These are phyloP conservation scores for Enteromius trimaculatus DNA, from an alignment of 2,797 vertebrate genomes.

Conservation along the genomic window DNA sequence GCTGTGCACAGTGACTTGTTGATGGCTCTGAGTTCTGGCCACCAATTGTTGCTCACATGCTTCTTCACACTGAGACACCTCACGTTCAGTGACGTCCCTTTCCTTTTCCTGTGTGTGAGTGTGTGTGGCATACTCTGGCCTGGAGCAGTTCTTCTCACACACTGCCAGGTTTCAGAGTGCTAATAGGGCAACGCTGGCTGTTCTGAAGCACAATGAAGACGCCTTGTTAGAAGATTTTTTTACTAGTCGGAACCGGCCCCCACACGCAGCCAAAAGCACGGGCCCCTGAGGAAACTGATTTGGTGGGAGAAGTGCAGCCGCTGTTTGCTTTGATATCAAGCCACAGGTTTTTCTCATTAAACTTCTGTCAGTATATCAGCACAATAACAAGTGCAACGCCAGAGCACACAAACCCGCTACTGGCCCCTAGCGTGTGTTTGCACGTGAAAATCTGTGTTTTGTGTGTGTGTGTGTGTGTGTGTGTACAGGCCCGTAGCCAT, in stretches of 20 bases:
- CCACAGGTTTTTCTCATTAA: constrained; percentile 60
- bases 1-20: constrained; percentile 10
- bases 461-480: constrained; percentile 12
- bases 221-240: constrained; percentile 39
- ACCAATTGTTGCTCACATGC: neutral
- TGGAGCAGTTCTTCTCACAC: constrained; percentile 62
- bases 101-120: constrained; percentile 10
- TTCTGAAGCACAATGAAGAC: constrained; percentile 38
- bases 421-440: constrained; percentile 12
- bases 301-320: constrained; percentile 22
- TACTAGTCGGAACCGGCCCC: constrained; percentile 31
- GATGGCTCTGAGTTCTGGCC: neutral
- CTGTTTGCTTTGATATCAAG: constrained; percentile 61
- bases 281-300: neutral
- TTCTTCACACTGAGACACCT: constrained; percentile 24
- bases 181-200: constrained; percentile 56
- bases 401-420: constrained; percentile 39
- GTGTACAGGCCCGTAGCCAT: neutral
- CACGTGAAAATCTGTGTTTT: constrained; percentile 43
- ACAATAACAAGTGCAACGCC: constrained; percentile 52
- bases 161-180: constrained; percentile 65
- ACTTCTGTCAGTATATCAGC: constrained; percentile 52
- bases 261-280: constrained; percentile 30
- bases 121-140: constrained; percentile 63
- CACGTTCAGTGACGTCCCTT: constrained; percentile 19